Base-by-base conservation (phyloP, 2,113 vertebrate species). In the Aegithalos caudatus region DNA sequence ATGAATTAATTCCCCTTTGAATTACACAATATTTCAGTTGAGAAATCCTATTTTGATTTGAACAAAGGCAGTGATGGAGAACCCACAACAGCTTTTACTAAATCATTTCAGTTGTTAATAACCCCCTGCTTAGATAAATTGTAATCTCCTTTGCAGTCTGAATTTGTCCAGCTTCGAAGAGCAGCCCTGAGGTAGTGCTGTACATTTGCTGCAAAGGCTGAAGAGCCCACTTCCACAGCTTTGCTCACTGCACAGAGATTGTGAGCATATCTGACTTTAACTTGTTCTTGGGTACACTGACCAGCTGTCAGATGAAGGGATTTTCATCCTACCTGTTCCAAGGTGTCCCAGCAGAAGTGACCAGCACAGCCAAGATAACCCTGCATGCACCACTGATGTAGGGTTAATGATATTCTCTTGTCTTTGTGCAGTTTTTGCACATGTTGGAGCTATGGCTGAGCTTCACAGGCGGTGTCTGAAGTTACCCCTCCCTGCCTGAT, bases 71-170 rank as follows among this genome's bases (percentile, higher is more conserved):
- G 62, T 50, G 90, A 96, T 38, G 79, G 92, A 91, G 80, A 94
- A 81, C 72, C 35, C 80, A 86, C 44, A 86, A 78, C 56, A 86
- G 13, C 88, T 64, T 84, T 79, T 78, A 24, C 72, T 94, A 84
- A 94, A 89, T 71, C 25, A 76, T 94, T 95, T 84, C 33, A 45
- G 86, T 53, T 14, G 31, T 81, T 94, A 91, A 95, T 97, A 90
- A 79, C 73, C 40, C 72, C 44, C 83, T 88, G 61, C 86, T 81
- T 64, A 86, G 88, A 88, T 45, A 78, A 95, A 91, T 18, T 84
- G 27, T 65, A 40, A 84, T 91, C 69, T 90, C 35, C 38, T 86
- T 81, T 71, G 56, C 53, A 47, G 40, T 56, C 40, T 81, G 69
- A 86, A 27, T 92, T 82, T 76, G 74, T 83, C 81, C 61, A 60